These are phyloP conservation scores for Mus minutoides DNA, from an alignment of 2,797 vertebrate species.

Conservation along the genomic window DNA sequence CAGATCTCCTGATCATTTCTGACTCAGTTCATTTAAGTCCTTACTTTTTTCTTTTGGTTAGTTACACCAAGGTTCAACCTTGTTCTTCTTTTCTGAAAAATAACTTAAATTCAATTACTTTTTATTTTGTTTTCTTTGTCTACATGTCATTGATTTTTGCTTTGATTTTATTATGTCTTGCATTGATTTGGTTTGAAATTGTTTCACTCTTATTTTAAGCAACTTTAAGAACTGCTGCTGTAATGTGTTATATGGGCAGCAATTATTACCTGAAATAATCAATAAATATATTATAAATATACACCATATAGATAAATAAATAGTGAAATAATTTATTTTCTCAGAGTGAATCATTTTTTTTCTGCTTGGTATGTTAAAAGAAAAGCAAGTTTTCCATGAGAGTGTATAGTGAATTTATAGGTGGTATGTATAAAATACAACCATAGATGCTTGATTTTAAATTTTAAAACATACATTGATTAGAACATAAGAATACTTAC, in stretches of 20 bases:
- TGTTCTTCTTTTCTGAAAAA: not conserved
- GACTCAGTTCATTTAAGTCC: not conserved
- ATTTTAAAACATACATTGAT: not conserved
- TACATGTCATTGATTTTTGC: no score
- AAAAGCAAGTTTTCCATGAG: not conserved
- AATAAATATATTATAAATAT: not conserved
- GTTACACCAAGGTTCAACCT: not conserved
- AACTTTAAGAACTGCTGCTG: not conserved
- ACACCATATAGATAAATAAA: no score
- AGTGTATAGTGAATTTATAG: not conserved
- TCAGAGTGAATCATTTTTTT: not conserved
- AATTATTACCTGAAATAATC: not conserved
- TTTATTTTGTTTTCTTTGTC: no score
- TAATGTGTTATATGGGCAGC: not conserved
- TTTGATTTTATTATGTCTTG: not conserved
- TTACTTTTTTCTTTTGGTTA: not conserved
- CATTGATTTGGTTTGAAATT: not conserved
- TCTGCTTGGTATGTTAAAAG: not conserved
- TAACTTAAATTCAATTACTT: not conserved
- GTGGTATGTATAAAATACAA: not conserved
- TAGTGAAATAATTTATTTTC: not conserved
- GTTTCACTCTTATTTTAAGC: not conserved
- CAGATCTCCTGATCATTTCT: not conserved
- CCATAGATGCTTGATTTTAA: not conserved
- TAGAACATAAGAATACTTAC: not conserved